Evolutionary conservation across 1,140 invertebrate genomes (phyloP).

Genomic region (Scylla paramamosain): DNA sequence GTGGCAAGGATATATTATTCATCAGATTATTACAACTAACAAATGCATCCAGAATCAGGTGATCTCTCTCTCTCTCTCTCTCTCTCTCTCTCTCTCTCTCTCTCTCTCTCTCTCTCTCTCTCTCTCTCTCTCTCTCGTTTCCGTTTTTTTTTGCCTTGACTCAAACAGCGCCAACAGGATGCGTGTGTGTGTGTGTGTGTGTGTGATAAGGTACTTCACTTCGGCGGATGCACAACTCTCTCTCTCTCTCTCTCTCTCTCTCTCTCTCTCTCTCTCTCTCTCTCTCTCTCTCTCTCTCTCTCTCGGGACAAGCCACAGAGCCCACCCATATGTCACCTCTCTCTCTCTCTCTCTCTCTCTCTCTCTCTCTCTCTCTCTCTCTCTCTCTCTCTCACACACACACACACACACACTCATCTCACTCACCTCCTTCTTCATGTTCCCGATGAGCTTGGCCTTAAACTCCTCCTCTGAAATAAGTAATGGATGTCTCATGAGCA

Average conservation of each 20-base stretch:
- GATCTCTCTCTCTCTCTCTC: no score
- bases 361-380: slow-evolving; percentile 13
- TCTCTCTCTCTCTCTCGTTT: no score
- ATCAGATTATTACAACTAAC: no score
- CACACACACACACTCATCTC: neutral
- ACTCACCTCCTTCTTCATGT: slow-evolving; percentile 90
- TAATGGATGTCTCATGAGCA: neutral
- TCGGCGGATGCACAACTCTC: neutral
- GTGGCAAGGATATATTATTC: no score
- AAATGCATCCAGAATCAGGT: no score
- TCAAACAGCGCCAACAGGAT: no score
- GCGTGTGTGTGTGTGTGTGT: no score
- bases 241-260: slow-evolving; percentile 1
- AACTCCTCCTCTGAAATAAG: slow-evolving; percentile 82
- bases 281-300: slow-evolving; percentile 33
- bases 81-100: no score
- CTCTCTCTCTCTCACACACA: slow-evolving; percentile 18
- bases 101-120: no score
- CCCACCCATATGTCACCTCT: neutral
- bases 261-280: slow-evolving; percentile 37
- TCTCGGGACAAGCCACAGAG: neutral
- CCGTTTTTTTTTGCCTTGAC: no score
- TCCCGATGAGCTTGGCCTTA: slow-evolving; percentile 88
- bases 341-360: slow-evolving; percentile 43
- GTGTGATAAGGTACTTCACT: no score